Evolutionary conservation across 92 coral and sea anemone species (phyloP), one percentile per base, ranked within the genome.

Genomic region (Micromussa lordhowensis): DNA sequence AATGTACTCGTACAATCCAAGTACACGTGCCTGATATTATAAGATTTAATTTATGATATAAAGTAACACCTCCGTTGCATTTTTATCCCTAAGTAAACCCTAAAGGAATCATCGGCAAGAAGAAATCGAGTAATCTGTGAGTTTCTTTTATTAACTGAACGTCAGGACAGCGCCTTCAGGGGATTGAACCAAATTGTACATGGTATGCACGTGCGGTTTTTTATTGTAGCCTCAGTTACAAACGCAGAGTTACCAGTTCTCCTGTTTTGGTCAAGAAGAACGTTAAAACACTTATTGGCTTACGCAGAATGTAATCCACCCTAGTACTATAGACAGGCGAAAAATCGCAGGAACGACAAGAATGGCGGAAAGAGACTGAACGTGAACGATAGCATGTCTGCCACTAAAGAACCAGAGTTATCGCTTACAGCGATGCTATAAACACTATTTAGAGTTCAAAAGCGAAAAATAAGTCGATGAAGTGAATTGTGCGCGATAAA

Each of bases 321-420:
- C 87, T 36, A 44, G 75, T 31, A 59, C 77, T 75, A 8, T 9
- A 77, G 83, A 77, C 83, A 49, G 78, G 66, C 66, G 26, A 72
- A 86, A 48, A 51, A 86, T 86, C 77, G 58, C 75, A 58, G 68
- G 83, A 22, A 86, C 79, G 63, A 35, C 77, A 77, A 30, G 77
- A 58, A 86, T 86, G 89, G 89, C 89, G 83, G 89, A 77, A 78
- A 68, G 81, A 1, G 77, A 26, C 80, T 44, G 19, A 85, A 85
- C 89, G 89, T 86, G 89, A 86, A 77, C 64, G 0, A 63, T 24
- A 32, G 66, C 89, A 86, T 86, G 89, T 26, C 54, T 66, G 30
- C 32, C 4, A 22, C 12, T 24, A 26, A 8, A 78, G n/a, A 22
- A 34, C 13, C 26, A 30, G 77, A 29, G 22, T 36, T 28, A 73